These are phyloP conservation scores for Malaclemys terrapin DNA, from an alignment of 2,113 vertebrate species.

Conservation along the genomic window DNA sequence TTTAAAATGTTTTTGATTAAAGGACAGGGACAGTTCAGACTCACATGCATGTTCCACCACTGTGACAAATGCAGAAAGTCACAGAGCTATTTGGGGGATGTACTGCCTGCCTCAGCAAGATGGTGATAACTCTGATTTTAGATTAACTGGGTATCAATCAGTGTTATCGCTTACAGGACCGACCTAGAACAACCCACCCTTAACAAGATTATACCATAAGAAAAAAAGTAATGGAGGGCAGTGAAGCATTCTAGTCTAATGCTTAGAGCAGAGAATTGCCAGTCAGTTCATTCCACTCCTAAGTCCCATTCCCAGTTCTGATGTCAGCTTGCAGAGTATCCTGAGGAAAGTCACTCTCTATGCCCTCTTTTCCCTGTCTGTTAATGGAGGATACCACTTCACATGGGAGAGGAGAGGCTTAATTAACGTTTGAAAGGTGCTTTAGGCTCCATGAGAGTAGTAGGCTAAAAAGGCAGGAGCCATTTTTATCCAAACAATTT, in stretches of 20 bases:
- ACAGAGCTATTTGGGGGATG: accelerated
- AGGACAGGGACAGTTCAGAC: not conserved
- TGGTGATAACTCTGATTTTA: not conserved
- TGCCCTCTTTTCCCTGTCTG: not conserved
- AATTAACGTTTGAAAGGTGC: not conserved
- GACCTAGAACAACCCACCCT: not conserved
- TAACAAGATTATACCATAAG: not conserved
- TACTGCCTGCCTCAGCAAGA: not conserved
- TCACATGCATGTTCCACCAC: not conserved
- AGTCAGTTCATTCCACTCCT: not conserved
- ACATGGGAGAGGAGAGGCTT: not conserved
- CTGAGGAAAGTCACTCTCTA: not conserved
- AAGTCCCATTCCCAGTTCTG: not conserved
- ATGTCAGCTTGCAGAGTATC: not conserved
- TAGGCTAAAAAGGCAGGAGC: not conserved
- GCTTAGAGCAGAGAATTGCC: not conserved
- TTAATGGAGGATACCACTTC: not conserved
- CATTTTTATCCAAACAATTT: not conserved
- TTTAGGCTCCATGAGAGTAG: accelerated
- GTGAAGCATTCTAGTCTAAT: not conserved
- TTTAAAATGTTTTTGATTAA: not conserved
- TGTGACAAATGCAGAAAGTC: not conserved
- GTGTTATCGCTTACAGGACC: not conserved
- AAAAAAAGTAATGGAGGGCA: not conserved
- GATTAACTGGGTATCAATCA: not conserved